phyloP scores from a whole-genome alignment of 2,888 invertebrate genomes.

The Folsomia manolachei region DNA sequence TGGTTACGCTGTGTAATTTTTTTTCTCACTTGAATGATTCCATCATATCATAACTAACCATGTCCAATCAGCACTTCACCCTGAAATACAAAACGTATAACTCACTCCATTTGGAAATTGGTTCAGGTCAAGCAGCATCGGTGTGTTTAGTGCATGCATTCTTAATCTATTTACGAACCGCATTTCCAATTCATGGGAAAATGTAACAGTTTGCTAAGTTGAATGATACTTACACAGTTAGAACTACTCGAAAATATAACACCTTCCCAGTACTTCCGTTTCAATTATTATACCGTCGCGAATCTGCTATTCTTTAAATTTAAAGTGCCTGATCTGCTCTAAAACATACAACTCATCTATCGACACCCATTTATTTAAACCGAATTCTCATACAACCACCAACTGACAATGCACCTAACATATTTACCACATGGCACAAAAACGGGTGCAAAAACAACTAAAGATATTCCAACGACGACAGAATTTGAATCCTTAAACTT shows the following conservation, averaged over 20 bases:
- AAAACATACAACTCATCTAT: too few relatives aligned
- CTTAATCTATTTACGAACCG: too few relatives aligned
- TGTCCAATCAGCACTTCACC: neutral
- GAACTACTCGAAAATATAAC: neutral
- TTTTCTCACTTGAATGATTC: too few relatives aligned
- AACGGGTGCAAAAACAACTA: neutral
- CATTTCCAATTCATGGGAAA: neutral
- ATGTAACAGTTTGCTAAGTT: too few relatives aligned
- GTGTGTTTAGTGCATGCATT: too few relatives aligned
- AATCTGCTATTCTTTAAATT: too few relatives aligned
- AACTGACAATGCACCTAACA: neutral
- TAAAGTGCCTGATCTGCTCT: too few relatives aligned
- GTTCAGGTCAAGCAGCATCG: neutral
- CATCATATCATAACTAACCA: neutral
- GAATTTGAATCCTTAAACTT: neutral
- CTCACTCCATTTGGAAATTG: neutral
- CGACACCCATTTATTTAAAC: too few relatives aligned
- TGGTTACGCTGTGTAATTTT: neutral
- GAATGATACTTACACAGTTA: too few relatives aligned
- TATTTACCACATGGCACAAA: neutral
- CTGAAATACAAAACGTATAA: too few relatives aligned
- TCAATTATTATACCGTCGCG: neutral
- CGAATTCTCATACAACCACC: neutral
- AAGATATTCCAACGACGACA: too few relatives aligned
- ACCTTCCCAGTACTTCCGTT: neutral